Conservation (phyloP, 2,888 invertebrate species). For the Rhorus exstirpatorius region DNA sequence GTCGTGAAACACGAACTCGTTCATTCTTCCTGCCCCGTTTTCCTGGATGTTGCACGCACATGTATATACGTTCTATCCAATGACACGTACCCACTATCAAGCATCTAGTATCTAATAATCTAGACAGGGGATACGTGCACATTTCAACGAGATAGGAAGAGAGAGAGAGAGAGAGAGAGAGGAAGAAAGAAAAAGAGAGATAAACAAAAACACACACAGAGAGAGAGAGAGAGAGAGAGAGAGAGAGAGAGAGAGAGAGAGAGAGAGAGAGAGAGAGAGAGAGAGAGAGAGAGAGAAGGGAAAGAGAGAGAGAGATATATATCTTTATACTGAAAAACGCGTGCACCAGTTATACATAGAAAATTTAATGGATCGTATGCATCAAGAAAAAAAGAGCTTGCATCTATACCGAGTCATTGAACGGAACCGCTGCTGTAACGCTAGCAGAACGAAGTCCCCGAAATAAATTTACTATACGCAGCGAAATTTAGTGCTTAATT, state of each 20-base stretch:
- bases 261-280: slow-evolving; percentile 9
- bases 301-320: slow-evolving; percentile 13
- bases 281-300: slow-evolving; percentile 10
- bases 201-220: too few species aligned
- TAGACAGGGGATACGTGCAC: slow-evolving; percentile 52
- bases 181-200: too few species aligned
- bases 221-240: too few species aligned
- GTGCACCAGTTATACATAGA: slow-evolving; percentile 32
- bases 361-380: slow-evolving; percentile 52
- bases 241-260: too few species aligned
- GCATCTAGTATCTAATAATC: slow-evolving; percentile 66
- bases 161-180: slow-evolving; percentile 31
- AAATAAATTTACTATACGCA: too few species aligned
- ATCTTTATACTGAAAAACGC: slow-evolving; percentile 46
- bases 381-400: slow-evolving; percentile 20
- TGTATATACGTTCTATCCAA: slow-evolving; percentile 10
- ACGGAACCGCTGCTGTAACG: too few species aligned
- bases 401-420: background rate
- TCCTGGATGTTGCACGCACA: slow-evolving; percentile 21
- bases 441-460: too few species aligned
- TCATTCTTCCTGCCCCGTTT: slow-evolving; percentile 20
- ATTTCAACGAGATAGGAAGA: slow-evolving; percentile 41
- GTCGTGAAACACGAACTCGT: slow-evolving; percentile 32
- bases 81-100: slow-evolving; percentile 53
- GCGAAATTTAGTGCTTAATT: too few species aligned